Conservation (phyloP, 1,140 invertebrate species). For the Scaptomyza montana region DNA sequence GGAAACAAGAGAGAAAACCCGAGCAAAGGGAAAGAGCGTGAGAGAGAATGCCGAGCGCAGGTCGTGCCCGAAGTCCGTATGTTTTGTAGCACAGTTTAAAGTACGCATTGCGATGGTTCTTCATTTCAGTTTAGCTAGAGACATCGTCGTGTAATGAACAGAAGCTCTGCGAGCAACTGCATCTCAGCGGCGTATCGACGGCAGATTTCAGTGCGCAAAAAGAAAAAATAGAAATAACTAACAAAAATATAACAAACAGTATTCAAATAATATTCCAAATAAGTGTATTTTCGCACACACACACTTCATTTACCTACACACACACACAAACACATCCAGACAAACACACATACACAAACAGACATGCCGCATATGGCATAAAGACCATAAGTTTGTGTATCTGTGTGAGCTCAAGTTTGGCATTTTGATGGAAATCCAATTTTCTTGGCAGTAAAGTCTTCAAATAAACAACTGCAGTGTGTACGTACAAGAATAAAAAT, state of each 20-base stretch:
- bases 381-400: slow-evolving; percentile 18
- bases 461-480: slow-evolving; percentile 5
- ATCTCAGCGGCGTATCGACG: slow-evolving; percentile 44
- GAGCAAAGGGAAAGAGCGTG: not conserved
- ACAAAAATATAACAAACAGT: slow-evolving; percentile 32
- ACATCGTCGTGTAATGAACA: slow-evolving; percentile 75
- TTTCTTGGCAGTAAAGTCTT: slow-evolving; percentile 14
- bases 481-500: slow-evolving; percentile 16
- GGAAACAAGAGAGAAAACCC: slow-evolving; percentile 6
- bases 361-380: slow-evolving; percentile 18
- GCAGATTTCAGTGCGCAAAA: slow-evolving; percentile 56
- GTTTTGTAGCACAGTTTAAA: slow-evolving; percentile 71
- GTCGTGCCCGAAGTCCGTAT: slow-evolving; percentile 20
- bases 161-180: slow-evolving; percentile 52
- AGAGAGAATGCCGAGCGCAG: slow-evolving; percentile 16
- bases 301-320: not conserved
- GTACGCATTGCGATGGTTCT: slow-evolving; percentile 73
- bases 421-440: slow-evolving; percentile 12
- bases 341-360: not conserved
- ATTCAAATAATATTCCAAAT: slow-evolving; percentile 11
- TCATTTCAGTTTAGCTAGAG: slow-evolving; percentile 77
- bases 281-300: slow-evolving; percentile 6
- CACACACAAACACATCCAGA: not conserved
- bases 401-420: slow-evolving; percentile 10
- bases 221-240: slow-evolving; percentile 18